Conservation (phyloP, 30 jellyfish, hydroid and myxozoan species). For the Phacellophora camtschatica region DNA sequence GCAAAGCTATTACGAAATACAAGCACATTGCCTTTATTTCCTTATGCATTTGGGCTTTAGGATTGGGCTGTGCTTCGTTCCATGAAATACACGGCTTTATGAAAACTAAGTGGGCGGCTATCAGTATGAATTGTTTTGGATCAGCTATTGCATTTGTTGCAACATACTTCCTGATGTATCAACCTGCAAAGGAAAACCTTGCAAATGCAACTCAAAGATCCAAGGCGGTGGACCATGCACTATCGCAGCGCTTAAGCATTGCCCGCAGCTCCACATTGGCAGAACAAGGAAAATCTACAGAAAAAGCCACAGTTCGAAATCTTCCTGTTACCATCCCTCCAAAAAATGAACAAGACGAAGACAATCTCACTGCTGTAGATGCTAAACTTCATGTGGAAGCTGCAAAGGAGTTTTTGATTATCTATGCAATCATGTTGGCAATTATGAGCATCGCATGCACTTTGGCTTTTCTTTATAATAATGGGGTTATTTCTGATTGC, state of each 20-base stretch:
- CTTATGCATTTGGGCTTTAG: constrained; percentile 17
- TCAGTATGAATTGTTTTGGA: neutral
- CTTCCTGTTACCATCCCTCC: too few species aligned
- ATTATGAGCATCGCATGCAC: too few species aligned
- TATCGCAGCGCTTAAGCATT: neutral
- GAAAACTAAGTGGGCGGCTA: neutral
- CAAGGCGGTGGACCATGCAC: neutral
- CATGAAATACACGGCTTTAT: neutral
- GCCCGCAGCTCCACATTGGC: too few species aligned
- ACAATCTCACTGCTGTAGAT: too few species aligned
- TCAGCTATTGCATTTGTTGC: neutral
- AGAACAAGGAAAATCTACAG: too few species aligned
- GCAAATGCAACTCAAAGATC: neutral
- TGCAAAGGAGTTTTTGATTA: too few species aligned
- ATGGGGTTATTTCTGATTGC: too few species aligned
- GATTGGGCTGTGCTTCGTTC: neutral
- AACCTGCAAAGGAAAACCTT: neutral
- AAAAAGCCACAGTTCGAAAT: too few species aligned
- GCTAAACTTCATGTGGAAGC: too few species aligned
- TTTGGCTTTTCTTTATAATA: too few species aligned
- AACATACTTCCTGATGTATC: neutral
- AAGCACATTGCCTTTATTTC: neutral
- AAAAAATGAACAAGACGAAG: too few species aligned
- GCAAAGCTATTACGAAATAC: neutral
- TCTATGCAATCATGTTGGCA: too few species aligned